Base-by-base conservation (phyloP, 2,888 invertebrate genomes). In the Phania funesta region DNA sequence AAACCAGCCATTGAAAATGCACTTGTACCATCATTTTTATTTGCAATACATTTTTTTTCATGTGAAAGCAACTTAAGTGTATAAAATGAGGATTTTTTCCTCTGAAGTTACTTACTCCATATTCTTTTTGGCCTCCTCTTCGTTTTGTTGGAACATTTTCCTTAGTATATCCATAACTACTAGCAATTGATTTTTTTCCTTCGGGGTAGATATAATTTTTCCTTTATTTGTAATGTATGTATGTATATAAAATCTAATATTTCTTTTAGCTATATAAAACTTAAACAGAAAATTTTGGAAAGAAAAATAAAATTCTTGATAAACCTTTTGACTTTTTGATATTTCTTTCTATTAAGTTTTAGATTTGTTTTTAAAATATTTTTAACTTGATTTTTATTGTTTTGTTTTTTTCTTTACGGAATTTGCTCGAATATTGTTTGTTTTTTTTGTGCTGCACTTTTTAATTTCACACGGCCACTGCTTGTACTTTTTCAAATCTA, bases 71-170 rank as follows among this genome's bases (percentile, higher is more conserved):
- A 65, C 54, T n/a, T 9, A 22, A 22, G 9, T 32, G n/a, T 8
- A 22, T n/a, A 32, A 50, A 54, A 35, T 44, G 18, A 38, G 11
- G 22, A 41, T 41, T 74, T n/a, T n/a, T 77, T 44, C 7, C 22
- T 18, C 22, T n/a, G n/a, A 50, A 7, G 8, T 6, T 82, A 87
- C 87, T 86, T 85, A 87, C 87, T 86, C 86, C 71, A 80, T 81
- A 74, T 84, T 83, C 20, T 70, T 74, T 24, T 83, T 80, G 24
- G 81, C 84, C 18, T 86, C 86, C 62, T 84, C 84, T 18, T 84
- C 84, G 74, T 83, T 86, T 80, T 86, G 86, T 71, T 87, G 86
- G 70, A 89, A 89, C 87, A 89, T 87, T 87, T 88, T 89, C 85
- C 87, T 87, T 84, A 89, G 85, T 81, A 88, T 85, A 85, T 88